Conservation (phyloP, 2,797 vertebrate genomes). For the Channallabes apus region DNA sequence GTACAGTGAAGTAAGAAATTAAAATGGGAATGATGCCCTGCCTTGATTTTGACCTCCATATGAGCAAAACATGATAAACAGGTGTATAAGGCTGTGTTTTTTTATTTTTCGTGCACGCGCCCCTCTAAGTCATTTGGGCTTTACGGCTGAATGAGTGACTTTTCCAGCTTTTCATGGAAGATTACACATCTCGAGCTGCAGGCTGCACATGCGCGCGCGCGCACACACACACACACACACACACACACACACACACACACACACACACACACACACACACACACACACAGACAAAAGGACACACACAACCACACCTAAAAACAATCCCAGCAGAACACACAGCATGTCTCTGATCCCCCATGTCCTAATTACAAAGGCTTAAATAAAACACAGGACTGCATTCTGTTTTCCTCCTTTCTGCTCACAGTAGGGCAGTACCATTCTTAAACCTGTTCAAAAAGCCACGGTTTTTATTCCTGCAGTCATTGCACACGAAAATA, state of each 20-base stretch:
- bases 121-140: not conserved
- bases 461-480: not conserved
- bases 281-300: slow-evolving; percentile 16
- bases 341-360: slow-evolving; percentile 72
- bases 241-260: slow-evolving; percentile 28
- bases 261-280: not conserved
- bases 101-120: not conserved
- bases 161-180: slow-evolving; percentile 19
- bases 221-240: slow-evolving; percentile 24
- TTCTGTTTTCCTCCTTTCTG: slow-evolving; percentile 66
- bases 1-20: not conserved
- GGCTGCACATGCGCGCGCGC: not conserved
- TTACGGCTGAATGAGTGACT: slow-evolving; percentile 5
- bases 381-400: slow-evolving; percentile 75
- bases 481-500: not conserved
- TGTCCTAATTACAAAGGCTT: slow-evolving; percentile 80
- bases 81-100: not conserved
- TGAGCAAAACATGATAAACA: not conserved
- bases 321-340: slow-evolving; percentile 48
- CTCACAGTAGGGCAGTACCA: too few relatives aligned
- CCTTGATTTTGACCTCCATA: not conserved
- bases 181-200: not conserved
- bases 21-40: not conserved
- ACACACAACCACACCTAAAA: slow-evolving; percentile 30
- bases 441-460: slow-evolving; percentile 3